A percentile compares a stretch with the other conserved stretches of the same genome.
Evolutionary conservation across 2,113 vertebrate species (phyloP).

Genomic region (Balaenoptera acutorostrata): DNA sequence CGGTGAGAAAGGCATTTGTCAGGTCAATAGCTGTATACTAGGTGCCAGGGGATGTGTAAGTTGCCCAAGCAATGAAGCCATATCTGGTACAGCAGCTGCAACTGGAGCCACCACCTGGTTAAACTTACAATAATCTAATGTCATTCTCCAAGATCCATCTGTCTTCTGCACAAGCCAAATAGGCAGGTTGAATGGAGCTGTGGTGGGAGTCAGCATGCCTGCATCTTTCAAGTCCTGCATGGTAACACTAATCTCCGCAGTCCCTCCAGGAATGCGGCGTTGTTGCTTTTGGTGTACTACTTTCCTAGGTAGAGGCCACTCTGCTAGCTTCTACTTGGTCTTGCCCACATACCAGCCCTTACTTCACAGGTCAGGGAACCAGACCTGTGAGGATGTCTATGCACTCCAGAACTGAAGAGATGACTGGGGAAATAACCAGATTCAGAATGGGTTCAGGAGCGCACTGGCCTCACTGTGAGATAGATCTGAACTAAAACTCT

Average conservation of each 20-base stretch:
- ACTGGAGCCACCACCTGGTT: background rate
- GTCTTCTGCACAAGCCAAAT: background rate
- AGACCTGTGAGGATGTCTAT: background rate
- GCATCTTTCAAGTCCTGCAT: background rate
- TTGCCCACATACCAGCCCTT: background rate
- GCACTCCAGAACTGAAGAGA: background rate
- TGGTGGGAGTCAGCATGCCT: background rate
- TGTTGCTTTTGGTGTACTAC: background rate
- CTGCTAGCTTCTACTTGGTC: background rate
- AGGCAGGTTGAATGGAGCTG: background rate
- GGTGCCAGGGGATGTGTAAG: background rate
- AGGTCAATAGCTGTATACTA: background rate
- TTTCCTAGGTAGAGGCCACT: background rate
- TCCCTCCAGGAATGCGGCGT: background rate
- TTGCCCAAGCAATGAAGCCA: background rate
- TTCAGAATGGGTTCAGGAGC: background rate
- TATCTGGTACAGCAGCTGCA: background rate
- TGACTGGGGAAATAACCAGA: background rate
- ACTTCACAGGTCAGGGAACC: background rate
- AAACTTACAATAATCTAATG: background rate
- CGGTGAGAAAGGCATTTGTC: background rate
- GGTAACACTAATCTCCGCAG: background rate
- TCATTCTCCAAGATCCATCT: background rate
- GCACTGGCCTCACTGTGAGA: background rate
- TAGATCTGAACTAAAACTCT: background rate